Evolutionary conservation across 2,888 invertebrate species (phyloP), one percentile per base, ranked within the genome.

Genomic region (Ennomos fuscantarius): DNA sequence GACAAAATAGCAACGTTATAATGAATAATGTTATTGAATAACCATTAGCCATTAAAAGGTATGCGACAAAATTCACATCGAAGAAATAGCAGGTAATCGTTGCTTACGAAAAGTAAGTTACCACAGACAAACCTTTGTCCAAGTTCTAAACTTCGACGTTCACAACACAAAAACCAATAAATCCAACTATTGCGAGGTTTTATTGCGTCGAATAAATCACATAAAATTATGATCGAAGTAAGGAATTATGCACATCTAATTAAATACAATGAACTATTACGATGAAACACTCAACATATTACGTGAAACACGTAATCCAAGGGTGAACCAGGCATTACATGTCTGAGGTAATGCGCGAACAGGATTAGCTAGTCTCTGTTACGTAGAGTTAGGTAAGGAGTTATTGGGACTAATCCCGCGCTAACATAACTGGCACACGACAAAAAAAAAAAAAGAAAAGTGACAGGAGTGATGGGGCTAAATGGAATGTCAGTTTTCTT

Each of bases 331-430:
- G 52, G 46, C 64, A 51, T 58, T 43, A 53, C 42, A 35, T 60
- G n/a, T n/a, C n/a, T n/a, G 45, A 56, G 45, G 45, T 56, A 57
- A 65, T 58, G 46, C 52, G 66, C 70, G 39, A 40, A 69, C 71
- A 74, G 73, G 78, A 75, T 67, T 66, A 63, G 63, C 67, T 58
- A 61, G 68, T 60, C 53, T 69, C 36, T 33, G 73, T 86, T 84
- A 81, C 84, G 81, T 78, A 73, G 69, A 60, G 77, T 86, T 85
- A 84, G 81, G 77, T 86, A 87, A 87, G 79, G 76, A 74, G 48
- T 60, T 68, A 69, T 34, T 46, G 12, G 39, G 66, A 64, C 57
- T 39, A 57, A 49, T 53, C 40, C 32, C 43, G 42, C 37, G 40
- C 10, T 37, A 47, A 43, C 37, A 39, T 41, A 34, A 44, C 44